These are phyloP conservation scores for Nothura maculosa DNA, from an alignment of 2,797 vertebrate genomes.

Conservation along the genomic window DNA sequence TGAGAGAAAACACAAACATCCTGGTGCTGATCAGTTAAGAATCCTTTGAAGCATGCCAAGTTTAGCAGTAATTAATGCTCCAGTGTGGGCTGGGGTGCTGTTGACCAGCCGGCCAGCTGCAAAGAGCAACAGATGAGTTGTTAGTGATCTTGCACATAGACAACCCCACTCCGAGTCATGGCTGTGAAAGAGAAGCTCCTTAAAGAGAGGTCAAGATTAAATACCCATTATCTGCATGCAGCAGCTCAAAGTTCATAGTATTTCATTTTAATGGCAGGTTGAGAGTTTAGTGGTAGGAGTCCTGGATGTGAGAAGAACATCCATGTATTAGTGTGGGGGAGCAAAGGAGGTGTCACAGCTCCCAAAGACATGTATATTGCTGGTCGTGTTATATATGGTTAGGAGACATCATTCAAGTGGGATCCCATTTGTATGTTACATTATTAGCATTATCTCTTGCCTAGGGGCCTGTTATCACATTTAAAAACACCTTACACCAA, in stretches of 20 bases:
- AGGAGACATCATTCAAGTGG: neutral
- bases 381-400: neutral
- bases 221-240: constrained; percentile 65
- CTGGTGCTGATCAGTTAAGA: constrained; percentile 28
- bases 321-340: neutral
- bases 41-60: constrained; percentile 72
- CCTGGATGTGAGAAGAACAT: constrained; percentile 10
- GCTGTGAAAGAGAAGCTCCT: constrained; percentile 38
- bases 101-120: constrained; percentile 73
- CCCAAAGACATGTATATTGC: neutral
- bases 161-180: neutral
- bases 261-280: constrained; percentile 29
- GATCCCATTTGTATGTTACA: neutral
- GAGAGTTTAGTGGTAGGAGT: constrained; percentile 34
- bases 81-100: constrained; percentile 50
- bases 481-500: neutral
- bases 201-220: constrained; percentile 69
- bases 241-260: constrained; percentile 36
- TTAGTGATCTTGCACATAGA: constrained; percentile 74
- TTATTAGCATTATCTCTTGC: neutral
- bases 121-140: constrained; percentile 75
- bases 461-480: neutral
- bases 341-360: neutral
- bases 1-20: constrained; percentile 49
- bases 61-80: constrained; percentile 64